These are phyloP conservation scores for Oscheius sp. DNA, from an alignment of 2,888 invertebrate genomes.

Conservation along the genomic window DNA sequence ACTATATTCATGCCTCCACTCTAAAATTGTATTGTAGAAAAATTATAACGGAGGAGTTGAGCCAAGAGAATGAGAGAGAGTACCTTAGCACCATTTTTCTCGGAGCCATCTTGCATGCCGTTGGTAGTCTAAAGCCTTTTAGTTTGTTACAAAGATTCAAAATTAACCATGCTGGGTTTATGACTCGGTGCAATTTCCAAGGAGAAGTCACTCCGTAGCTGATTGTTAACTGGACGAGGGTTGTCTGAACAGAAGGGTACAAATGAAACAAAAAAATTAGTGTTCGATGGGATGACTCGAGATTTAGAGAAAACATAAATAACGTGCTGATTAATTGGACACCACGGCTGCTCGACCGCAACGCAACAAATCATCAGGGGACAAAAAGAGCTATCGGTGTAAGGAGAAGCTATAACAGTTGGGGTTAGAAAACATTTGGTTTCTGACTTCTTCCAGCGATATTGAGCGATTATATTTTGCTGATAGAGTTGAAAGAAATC, in stretches of 20 bases:
- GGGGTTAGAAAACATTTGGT: neutral
- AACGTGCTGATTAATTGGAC: slow-evolving; percentile 17
- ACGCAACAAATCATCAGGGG: slow-evolving; percentile 13
- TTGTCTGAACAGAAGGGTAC: too few relatives aligned
- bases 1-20: slow-evolving; percentile 48
- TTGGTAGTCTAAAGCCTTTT: slow-evolving; percentile 20
- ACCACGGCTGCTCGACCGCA: slow-evolving; percentile 8
- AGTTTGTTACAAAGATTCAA: neutral
- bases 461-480: too few relatives aligned
- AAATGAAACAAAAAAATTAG: neutral
- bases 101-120: neutral
- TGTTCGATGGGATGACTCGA: neutral
- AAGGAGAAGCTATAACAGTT: neutral
- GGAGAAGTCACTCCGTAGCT: neutral
- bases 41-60: too few relatives aligned
- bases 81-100: neutral
- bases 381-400: slow-evolving; percentile 7
- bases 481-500: too few relatives aligned
- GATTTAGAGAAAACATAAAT: neutral
- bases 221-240: too few relatives aligned
- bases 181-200: slow-evolving; percentile 27
- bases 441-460: too few relatives aligned
- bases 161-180: slow-evolving; percentile 32
- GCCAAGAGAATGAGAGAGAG: too few relatives aligned
- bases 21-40: neutral